These are phyloP conservation scores for Peucedramus taeniatus DNA, from an alignment of 2,113 vertebrate species.

Conservation along the genomic window DNA sequence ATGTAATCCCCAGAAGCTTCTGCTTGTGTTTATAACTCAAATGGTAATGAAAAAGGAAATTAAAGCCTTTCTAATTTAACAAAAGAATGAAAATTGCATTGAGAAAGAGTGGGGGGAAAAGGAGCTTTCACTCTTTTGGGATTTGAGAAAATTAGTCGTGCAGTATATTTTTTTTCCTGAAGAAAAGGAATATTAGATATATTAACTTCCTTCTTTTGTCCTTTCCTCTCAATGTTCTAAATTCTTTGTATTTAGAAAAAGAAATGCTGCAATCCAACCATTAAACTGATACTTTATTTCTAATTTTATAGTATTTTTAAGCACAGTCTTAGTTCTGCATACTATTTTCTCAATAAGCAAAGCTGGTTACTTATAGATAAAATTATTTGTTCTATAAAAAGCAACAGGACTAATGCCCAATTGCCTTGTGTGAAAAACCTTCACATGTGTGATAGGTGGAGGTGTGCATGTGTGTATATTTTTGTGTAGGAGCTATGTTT, in stretches of 20 bases:
- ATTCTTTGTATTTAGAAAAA: not conserved
- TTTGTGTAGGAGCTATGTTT: not conserved
- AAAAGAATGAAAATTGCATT: conserved; percentile 8
- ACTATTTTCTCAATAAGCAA: not conserved
- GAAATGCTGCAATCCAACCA: not conserved
- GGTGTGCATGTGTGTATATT: not conserved
- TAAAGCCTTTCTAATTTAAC: conserved; percentile 36
- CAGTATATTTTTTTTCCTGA: not conserved
- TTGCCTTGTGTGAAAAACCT: not conserved
- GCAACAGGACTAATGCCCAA: not conserved
- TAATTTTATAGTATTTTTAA: not conserved
- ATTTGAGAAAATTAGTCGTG: conserved; percentile 37
- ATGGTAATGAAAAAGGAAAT: conserved; percentile 34
- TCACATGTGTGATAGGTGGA: not conserved
- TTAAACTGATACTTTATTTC: not conserved
- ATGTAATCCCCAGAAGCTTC: not conserved
- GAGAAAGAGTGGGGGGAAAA: not conserved
- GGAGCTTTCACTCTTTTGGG: not conserved
- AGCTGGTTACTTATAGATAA: not conserved
- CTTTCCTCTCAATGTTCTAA: not conserved
- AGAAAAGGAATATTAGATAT: not conserved
- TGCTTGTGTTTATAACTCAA: not conserved
- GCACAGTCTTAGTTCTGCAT: not conserved
- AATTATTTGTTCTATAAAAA: not conserved
- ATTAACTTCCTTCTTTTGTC: conserved; percentile 11